Evolutionary conservation across 2,888 invertebrate genomes (phyloP).

Genomic region (Ellobium chinense): DNA sequence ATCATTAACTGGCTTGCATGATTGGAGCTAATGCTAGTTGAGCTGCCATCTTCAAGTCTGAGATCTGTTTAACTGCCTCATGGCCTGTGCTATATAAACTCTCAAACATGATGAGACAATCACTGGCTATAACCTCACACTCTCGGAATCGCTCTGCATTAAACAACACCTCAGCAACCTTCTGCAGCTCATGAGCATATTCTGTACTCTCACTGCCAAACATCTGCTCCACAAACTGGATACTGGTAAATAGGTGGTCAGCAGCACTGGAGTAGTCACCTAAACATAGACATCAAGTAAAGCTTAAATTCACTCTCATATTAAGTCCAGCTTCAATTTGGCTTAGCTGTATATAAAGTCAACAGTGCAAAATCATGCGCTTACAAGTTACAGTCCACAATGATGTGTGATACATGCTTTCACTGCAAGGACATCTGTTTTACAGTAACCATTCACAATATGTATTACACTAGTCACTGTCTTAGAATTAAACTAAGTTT

Average conservation of each 20-base stretch:
- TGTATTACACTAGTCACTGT: no score
- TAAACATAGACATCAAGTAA: no score
- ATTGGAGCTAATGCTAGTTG: conserved; percentile 17
- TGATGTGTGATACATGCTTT: no score
- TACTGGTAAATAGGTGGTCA: conserved; percentile 81
- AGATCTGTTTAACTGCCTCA: conserved; percentile 53
- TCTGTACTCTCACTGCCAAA: conserved; percentile 85
- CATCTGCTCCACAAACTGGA: conserved; percentile 82
- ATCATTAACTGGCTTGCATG: conserved; percentile 27
- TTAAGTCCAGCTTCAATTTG: no score
- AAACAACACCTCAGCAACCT: conserved; percentile 83
- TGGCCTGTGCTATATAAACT: conserved; percentile 59
- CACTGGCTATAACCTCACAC: conserved; percentile 59
- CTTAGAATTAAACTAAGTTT: no score
- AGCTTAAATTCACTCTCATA: no score
- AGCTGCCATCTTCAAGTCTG: conserved; percentile 31
- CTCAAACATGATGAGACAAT: conserved; percentile 57
- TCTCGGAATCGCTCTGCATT: conserved; percentile 76
- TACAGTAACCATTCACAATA: no score
- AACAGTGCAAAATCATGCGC: no score
- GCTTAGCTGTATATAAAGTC: no score
- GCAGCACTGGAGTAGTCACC: conserved; percentile 79
- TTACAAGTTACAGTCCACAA: no score
- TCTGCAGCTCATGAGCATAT: conserved; percentile 84
- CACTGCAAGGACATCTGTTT: no score